Evolutionary conservation across 2,888 invertebrate genomes (phyloP).

Genomic region (Drosophila neutralis): DNA sequence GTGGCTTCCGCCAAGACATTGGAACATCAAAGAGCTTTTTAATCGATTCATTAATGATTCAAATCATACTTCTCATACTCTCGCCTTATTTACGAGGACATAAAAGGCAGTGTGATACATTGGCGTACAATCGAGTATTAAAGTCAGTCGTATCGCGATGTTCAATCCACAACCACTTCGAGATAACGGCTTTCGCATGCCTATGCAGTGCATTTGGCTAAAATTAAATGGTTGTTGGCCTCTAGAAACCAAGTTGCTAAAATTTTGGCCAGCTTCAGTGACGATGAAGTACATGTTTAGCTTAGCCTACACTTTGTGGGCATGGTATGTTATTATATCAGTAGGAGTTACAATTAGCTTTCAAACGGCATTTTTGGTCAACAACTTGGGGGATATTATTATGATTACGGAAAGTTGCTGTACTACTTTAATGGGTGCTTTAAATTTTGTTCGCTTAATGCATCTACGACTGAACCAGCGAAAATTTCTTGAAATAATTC

Average conservation of each 20-base stretch:
- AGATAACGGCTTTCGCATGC: conserved; percentile 77
- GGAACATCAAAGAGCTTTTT: conserved; percentile 10
- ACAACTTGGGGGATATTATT: conserved; percentile 81
- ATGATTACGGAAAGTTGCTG: conserved; percentile 84
- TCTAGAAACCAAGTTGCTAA: conserved; percentile 19
- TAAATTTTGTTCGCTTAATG: conserved; percentile 83
- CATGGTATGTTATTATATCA: conserved; percentile 81
- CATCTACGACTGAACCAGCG: conserved; percentile 80
- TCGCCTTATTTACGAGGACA: neutral
- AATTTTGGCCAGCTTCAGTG: neutral
- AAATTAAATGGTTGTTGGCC: conserved; percentile 84
- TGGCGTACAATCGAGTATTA: neutral
- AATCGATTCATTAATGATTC: conserved; percentile 8
- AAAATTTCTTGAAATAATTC: conserved; percentile 74
- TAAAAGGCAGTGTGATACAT: conserved; percentile 2
- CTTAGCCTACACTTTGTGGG: conserved; percentile 75
- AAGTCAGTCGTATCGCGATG: conserved; percentile 45
- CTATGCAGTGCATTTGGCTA: conserved; percentile 82
- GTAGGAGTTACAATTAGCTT: conserved; percentile 82
- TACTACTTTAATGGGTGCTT: conserved; percentile 83
- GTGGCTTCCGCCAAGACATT: neutral
- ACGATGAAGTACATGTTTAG: conserved; percentile 8
- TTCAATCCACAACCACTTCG: conserved; percentile 70
- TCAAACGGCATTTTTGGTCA: conserved; percentile 80
- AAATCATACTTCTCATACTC: neutral